Evolutionary conservation across 2,888 invertebrate genomes (phyloP).

Genomic region (Mellilla xanthometata): DNA sequence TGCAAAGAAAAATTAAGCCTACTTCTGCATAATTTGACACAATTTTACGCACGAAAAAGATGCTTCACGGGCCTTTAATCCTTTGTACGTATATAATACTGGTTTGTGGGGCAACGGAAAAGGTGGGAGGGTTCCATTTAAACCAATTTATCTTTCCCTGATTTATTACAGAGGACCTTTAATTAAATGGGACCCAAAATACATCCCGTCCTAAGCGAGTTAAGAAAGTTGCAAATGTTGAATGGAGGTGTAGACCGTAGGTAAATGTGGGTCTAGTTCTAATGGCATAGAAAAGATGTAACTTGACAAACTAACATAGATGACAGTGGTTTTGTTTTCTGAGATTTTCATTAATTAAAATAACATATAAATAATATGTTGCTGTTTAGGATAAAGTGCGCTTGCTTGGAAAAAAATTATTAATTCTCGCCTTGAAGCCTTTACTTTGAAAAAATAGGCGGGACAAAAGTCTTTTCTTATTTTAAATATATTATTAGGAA

Average conservation of each 20-base stretch:
- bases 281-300: not conserved
- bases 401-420: too few species aligned
- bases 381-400: too few species aligned
- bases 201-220: conserved; percentile 35
- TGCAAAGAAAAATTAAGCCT: too few species aligned
- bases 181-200: conserved; percentile 47
- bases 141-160: conserved; percentile 62
- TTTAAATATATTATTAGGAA: too few species aligned
- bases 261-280: not conserved
- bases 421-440: too few species aligned
- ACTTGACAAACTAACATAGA: too few species aligned
- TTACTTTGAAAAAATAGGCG: too few species aligned
- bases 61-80: conserved; percentile 10
- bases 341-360: too few species aligned
- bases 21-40: too few species aligned
- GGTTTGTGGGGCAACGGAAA: conserved; percentile 35
- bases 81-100: conserved; percentile 33
- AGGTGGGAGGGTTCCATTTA: conserved; percentile 46
- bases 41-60: conserved; percentile 12
- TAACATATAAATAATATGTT: too few species aligned
- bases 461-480: too few species aligned
- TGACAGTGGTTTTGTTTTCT: too few species aligned
- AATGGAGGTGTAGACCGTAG: not conserved
- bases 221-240: conserved; percentile 24
- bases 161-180: conserved; percentile 46